These are phyloP conservation scores for Schizothorax lantsangensis DNA, from an alignment of 2,797 vertebrate species.

Conservation along the genomic window DNA sequence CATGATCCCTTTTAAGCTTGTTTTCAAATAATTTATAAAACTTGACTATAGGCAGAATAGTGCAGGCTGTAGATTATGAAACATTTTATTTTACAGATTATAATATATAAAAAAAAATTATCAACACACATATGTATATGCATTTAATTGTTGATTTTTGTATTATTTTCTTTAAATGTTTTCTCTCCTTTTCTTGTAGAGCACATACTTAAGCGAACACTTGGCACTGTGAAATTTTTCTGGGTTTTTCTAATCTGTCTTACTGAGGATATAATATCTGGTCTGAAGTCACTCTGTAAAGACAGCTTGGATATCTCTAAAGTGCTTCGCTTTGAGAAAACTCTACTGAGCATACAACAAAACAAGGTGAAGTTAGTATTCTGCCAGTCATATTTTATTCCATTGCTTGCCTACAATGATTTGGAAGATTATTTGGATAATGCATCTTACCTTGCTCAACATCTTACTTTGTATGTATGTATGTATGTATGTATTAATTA, in stretches of 20 bases:
- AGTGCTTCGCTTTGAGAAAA: constrained; percentile 74
- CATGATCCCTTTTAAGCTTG: no score
- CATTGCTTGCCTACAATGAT: neutral
- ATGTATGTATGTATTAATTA: no score
- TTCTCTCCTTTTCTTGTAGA: constrained; percentile 64
- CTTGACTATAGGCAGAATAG: no score
- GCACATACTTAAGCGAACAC: constrained; percentile 69
- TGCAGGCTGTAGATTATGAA: no score
- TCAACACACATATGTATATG: neutral
- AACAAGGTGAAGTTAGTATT: constrained; percentile 71
- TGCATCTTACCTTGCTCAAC: no score
- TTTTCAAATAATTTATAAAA: no score
- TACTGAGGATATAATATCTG: constrained; percentile 69
- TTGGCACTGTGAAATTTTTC: constrained; percentile 71
- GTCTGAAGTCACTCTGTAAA: constrained; percentile 75
- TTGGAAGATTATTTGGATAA: neutral
- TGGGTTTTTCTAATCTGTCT: constrained; percentile 74
- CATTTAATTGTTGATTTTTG: neutral
- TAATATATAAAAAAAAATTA: no score
- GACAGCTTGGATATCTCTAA: constrained; percentile 73
- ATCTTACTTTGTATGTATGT: no score
- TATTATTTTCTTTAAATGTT: neutral
- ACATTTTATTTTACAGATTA: neutral
- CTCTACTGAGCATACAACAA: constrained; percentile 72
- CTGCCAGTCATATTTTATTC: constrained; percentile 2